phyloP scores from a whole-genome alignment of 2,888 invertebrate genomes.

The Caenorhabditis doughertyi region DNA sequence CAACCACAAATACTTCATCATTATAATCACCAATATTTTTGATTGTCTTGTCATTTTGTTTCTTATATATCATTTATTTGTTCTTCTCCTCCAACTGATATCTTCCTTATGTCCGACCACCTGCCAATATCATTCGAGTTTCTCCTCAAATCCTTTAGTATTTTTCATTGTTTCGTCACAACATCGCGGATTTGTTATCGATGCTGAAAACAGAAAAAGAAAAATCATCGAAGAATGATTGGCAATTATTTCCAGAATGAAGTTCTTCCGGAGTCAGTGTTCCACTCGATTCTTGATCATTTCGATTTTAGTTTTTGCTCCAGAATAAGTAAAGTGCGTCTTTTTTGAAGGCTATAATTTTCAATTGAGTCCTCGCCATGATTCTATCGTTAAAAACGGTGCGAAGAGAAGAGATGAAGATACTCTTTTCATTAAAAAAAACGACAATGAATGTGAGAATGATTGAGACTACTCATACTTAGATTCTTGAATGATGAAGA shows the following conservation, averaged over 20 bases:
- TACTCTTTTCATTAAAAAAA: background rate
- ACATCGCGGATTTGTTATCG: constrained; percentile 46
- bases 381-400: too few species aligned
- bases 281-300: constrained; percentile 28
- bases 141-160: constrained; percentile 19
- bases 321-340: constrained; percentile 16
- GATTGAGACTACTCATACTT: constrained; percentile 53
- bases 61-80: constrained; percentile 40
- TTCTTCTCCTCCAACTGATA: constrained; percentile 26
- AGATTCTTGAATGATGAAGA: constrained; percentile 19
- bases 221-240: background rate
- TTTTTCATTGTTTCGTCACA: constrained; percentile 26
- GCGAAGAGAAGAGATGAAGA: background rate
- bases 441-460: constrained; percentile 88
- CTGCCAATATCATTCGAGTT: constrained; percentile 67
- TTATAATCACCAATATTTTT: constrained; percentile 46
- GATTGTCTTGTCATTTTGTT: constrained; percentile 27
- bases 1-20: constrained; percentile 25
- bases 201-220: constrained; percentile 28
- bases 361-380: background rate
- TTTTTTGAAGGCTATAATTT: constrained; percentile 19
- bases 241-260: constrained; percentile 28
- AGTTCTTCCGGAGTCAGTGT: constrained; percentile 24
- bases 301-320: background rate
- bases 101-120: constrained; percentile 35